Evolutionary conservation across 2,797 vertebrate species (phyloP).

Genomic region (Spizella passerina): DNA sequence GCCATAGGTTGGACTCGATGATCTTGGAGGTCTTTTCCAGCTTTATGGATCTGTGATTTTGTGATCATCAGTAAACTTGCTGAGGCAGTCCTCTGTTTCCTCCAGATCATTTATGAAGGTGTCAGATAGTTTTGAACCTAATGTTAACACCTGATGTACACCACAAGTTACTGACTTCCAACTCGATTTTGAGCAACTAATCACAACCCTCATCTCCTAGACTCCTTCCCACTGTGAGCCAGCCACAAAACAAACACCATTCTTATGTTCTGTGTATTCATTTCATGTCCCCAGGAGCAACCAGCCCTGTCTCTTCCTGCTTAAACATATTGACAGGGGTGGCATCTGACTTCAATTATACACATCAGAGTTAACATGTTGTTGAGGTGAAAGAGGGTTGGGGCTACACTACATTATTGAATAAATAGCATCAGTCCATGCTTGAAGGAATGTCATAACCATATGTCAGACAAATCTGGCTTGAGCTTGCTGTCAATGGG

Average conservation of each 20-base stretch:
- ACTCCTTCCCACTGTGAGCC: neutral
- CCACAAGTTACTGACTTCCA: neutral
- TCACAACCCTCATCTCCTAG: neutral
- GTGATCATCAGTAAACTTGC: neutral
- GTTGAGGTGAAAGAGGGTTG: neutral
- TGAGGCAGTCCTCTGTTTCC: neutral
- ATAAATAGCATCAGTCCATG: neutral
- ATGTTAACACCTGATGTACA: neutral
- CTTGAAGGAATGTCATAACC: neutral
- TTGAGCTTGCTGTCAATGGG: neutral
- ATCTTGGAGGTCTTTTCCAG: neutral
- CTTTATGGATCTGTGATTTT: neutral
- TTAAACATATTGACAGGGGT: neutral
- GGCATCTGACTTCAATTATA: neutral
- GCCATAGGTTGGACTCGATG: neutral
- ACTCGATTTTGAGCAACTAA: neutral
- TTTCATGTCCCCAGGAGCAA: neutral
- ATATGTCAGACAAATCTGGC: neutral
- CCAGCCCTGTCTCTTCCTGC: neutral
- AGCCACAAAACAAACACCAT: neutral
- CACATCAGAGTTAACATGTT: fast-evolving
- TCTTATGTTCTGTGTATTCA: neutral
- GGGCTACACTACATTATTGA: neutral
- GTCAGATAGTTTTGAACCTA: neutral
- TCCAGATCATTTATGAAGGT: neutral